Evolutionary conservation across 2,888 invertebrate genomes (phyloP).

Genomic region (Drosophila cognata): DNA sequence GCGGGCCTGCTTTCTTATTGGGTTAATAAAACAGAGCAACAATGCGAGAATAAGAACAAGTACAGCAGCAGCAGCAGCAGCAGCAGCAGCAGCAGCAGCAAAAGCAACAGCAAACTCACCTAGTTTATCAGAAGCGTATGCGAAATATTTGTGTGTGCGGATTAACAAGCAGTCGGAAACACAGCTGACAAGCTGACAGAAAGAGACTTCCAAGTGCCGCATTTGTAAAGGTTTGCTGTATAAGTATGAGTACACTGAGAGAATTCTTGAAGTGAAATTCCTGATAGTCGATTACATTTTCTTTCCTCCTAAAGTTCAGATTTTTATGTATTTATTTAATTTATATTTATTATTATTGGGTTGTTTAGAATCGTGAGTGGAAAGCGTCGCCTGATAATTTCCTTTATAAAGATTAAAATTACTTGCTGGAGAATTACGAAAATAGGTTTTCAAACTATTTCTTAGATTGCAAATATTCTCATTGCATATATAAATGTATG

Average conservation of each 20-base stretch:
- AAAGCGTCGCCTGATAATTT: neutral
- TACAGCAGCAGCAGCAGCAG: neutral
- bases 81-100: neutral
- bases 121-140: conserved; percentile 65
- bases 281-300: neutral
- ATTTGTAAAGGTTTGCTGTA: neutral
- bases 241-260: conserved; percentile 1
- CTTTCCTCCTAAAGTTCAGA: neutral
- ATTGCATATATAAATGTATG: too few species aligned
- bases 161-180: conserved; percentile 68
- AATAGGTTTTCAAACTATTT: neutral
- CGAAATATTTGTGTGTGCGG: conserved; percentile 67
- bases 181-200: conserved; percentile 18
- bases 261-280: neutral
- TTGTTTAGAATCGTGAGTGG: neutral
- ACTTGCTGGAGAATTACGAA: too few species aligned
- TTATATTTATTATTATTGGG: neutral
- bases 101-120: conserved; percentile 53
- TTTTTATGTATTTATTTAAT: neutral
- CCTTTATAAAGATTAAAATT: neutral
- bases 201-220: conserved; percentile 26
- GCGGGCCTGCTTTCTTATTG: conserved; percentile 70
- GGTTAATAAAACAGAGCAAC: conserved; percentile 76
- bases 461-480: neutral
- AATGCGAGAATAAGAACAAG: conserved; percentile 25